Conservation (phyloP, 2,797 vertebrate genomes). For the Microchirus variegatus region DNA sequence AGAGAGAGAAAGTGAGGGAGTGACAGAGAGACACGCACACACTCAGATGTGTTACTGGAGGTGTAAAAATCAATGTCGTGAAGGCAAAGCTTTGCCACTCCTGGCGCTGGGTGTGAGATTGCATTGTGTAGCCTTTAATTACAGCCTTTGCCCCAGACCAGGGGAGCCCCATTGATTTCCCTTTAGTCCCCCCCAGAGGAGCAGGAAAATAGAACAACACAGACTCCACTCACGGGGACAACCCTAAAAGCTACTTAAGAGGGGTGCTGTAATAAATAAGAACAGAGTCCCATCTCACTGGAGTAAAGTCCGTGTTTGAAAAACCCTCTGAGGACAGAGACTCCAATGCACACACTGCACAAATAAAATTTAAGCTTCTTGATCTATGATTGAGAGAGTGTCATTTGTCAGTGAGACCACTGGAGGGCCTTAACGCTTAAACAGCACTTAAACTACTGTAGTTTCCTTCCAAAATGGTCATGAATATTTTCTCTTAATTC, state of each 20-base stretch:
- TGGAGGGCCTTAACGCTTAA: no score
- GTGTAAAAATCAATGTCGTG: constrained; percentile 78
- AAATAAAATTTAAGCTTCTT: not conserved
- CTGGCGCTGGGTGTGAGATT: constrained; percentile 68
- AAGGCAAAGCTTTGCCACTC: constrained; percentile 61
- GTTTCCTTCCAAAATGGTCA: no score
- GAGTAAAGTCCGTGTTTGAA: constrained; percentile 47
- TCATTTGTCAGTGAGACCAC: no score
- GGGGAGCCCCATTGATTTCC: constrained; percentile 76
- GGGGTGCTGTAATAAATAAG: constrained; percentile 38
- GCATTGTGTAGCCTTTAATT: constrained; percentile 81
- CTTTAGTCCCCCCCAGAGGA: constrained; percentile 66
- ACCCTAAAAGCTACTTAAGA: constrained; percentile 60
- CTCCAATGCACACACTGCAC: not conserved
- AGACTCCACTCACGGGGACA: constrained; percentile 41
- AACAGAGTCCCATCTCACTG: constrained; percentile 48
- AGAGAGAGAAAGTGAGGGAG: constrained; percentile 31
- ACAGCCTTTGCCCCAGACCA: constrained; percentile 67
- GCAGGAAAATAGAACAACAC: constrained; percentile 62
- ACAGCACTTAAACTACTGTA: no score
- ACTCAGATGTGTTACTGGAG: constrained; percentile 65
- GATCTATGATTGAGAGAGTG: constrained; percentile 8
- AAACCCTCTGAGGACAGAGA: constrained; percentile 21
- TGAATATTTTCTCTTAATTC: no score
- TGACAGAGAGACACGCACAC: constrained; percentile 17